A percentile compares a stretch with the other conserved stretches of the same genome.
phyloP scores from a whole-genome alignment of 2,797 vertebrate species.

The Adrianichthys oophorus region DNA sequence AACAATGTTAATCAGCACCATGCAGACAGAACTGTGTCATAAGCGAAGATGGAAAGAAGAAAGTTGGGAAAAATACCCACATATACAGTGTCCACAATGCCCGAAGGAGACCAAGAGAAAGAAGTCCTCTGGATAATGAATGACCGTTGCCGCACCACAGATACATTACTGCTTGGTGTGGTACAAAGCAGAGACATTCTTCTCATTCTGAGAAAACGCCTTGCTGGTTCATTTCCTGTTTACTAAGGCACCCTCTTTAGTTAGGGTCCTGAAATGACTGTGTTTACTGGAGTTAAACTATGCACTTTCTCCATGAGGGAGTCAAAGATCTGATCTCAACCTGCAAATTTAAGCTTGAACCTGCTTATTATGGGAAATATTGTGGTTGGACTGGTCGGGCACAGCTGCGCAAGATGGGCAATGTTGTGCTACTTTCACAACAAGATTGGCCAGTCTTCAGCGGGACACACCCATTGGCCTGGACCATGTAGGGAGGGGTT shows the following conservation, averaged over 20 bases:
- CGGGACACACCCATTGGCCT: constrained; percentile 64
- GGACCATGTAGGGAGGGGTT: constrained; percentile 66
- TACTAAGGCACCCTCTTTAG: constrained; percentile 73
- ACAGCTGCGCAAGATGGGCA: constrained; percentile 64
- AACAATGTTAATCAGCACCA: constrained; percentile 24
- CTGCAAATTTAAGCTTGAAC: constrained; percentile 79
- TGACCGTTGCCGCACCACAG: constrained; percentile 63
- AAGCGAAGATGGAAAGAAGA: constrained; percentile 33
- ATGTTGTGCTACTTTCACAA: constrained; percentile 72
- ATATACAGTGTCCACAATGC: constrained; percentile 49
- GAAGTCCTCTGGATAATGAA: constrained; percentile 64
- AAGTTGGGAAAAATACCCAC: constrained; percentile 47
- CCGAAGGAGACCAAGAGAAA: constrained; percentile 34
- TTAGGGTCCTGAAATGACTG: constrained; percentile 72
- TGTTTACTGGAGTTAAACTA: constrained; percentile 78
- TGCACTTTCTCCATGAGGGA: constrained; percentile 73
- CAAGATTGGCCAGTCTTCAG: constrained; percentile 63
- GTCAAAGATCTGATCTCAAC: constrained; percentile 77
- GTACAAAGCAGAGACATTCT: constrained; percentile 76
- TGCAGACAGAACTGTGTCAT: constrained; percentile 7
- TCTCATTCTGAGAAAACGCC: constrained; percentile 78
- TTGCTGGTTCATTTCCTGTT: constrained; percentile 86
- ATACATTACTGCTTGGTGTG: constrained; percentile 71
- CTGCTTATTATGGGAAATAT: constrained; percentile 80
- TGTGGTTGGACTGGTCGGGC: constrained; percentile 62